Evolutionary conservation across 2,888 invertebrate species (phyloP), one percentile per base, ranked within the genome.

Genomic region (Blastobasis adustella): DNA sequence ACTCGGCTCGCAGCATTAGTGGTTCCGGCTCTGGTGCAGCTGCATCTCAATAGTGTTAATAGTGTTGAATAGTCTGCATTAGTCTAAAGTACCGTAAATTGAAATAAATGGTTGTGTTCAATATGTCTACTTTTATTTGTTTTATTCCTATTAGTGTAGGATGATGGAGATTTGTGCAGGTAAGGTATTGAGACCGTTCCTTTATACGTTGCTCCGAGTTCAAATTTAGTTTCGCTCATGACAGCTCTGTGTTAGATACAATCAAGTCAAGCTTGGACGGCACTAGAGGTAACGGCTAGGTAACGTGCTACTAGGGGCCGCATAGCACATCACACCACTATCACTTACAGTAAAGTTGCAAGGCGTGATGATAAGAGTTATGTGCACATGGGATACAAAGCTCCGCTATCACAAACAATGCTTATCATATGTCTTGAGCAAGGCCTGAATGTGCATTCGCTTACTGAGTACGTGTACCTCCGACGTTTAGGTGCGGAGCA

Each of bases 111-210:
- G 41, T 40, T 40, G 40, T 40, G 40, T 40, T 40, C 8, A 40
- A 40, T 40, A 6, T 40, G 41, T 46, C 2, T 36, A 36, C 36
- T 36, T 46, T 46, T 46, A 46, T 36, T 46, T 46, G 6, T 46
- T 46, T 46, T 46, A 46, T 46, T 46, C 46, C 46, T 46, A 46
- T 46, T 46, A 46, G 46, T 45, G 45, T 46, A 46, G 46, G 37
- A 46, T 46, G 46, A 46, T 46, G 36, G 46, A 46, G 37, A 46
- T 10, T 46, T 46, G 46, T 46, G 46, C 46, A 46, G 46, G 46
- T 46, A 46, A 46, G 46, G 46, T 36, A 46, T 46, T 36, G 46
- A 46, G 46, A 46, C 46, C 46, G 46, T 46, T 46, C 46, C 46
- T 36, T 23, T 36, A 36, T 46, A 46, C 46, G 46, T 46, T 46